Evolutionary conservation across 2,113 vertebrate species (phyloP).

Genomic region (Pseudopodoces humilis): DNA sequence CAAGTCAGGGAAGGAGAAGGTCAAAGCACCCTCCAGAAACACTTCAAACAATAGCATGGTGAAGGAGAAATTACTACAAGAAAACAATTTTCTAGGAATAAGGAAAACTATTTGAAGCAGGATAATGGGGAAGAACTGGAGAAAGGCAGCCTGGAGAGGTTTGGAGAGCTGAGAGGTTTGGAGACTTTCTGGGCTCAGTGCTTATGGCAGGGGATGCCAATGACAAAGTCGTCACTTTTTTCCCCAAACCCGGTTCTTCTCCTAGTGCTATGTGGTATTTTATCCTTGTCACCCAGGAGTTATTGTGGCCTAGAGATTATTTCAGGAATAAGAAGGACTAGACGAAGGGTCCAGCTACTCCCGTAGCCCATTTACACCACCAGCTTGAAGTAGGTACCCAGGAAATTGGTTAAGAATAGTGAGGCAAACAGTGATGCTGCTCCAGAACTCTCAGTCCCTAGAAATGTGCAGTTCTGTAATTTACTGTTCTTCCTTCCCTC

Average conservation of each 20-base stretch:
- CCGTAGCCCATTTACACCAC: neutral
- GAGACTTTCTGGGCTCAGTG: neutral
- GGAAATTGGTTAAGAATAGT: neutral
- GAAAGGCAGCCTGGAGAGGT: neutral
- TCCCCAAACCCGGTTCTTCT: neutral
- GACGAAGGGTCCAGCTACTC: neutral
- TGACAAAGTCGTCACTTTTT: neutral
- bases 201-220: neutral
- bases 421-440: neutral
- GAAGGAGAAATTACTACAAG: neutral
- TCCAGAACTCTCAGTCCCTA: neutral
- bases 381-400: neutral
- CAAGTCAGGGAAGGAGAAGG: neutral
- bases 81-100: neutral
- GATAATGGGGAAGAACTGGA: neutral
- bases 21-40: neutral
- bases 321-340: neutral
- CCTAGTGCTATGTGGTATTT: neutral
- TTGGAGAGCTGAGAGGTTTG: neutral
- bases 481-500: neutral
- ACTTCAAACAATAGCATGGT: neutral
- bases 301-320: neutral
- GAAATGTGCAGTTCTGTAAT: neutral
- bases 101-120: neutral
- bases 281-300: neutral